Conservation (phyloP, 2,797 vertebrate genomes). For the Coccyzus lansbergi region DNA sequence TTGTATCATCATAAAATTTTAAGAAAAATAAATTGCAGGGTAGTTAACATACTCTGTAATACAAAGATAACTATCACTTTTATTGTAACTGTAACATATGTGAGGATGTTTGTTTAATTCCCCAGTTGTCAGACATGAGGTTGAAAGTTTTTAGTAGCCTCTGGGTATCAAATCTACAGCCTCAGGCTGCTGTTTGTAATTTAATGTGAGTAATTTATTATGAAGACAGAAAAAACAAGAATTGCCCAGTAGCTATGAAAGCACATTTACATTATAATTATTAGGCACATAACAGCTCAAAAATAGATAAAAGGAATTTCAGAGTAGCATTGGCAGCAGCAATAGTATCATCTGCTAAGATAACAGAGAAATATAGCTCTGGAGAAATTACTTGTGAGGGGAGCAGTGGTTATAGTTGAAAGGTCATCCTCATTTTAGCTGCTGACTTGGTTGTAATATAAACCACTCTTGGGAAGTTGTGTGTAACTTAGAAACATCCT, state of each 20-base stretch:
- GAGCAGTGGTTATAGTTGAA: not conserved
- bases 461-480: not conserved
- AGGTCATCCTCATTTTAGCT: conserved; percentile 30
- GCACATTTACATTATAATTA: conserved; percentile 69
- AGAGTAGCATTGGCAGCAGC: conserved; percentile 24
- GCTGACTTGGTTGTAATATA: not conserved
- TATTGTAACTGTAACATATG: conserved; percentile 56
- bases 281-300: conserved; percentile 59
- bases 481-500: not conserved
- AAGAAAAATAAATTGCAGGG: conserved; percentile 24
- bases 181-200: conserved; percentile 65
- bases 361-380: conserved; percentile 26
- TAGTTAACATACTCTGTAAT: conserved; percentile 8
- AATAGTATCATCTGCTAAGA: conserved; percentile 40
- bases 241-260: conserved; percentile 65
- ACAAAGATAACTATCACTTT: conserved; percentile 31
- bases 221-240: conserved; percentile 58
- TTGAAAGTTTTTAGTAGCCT: conserved; percentile 70
- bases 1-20: not conserved
- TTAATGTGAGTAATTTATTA: conserved; percentile 68
- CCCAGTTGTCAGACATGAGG: conserved; percentile 25
- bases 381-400: conserved; percentile 21
- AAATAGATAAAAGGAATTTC: conserved; percentile 65
- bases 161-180: conserved; percentile 56
- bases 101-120: conserved; percentile 62